Conservation (phyloP, 2,113 vertebrate genomes). For the Myotis davidii region DNA sequence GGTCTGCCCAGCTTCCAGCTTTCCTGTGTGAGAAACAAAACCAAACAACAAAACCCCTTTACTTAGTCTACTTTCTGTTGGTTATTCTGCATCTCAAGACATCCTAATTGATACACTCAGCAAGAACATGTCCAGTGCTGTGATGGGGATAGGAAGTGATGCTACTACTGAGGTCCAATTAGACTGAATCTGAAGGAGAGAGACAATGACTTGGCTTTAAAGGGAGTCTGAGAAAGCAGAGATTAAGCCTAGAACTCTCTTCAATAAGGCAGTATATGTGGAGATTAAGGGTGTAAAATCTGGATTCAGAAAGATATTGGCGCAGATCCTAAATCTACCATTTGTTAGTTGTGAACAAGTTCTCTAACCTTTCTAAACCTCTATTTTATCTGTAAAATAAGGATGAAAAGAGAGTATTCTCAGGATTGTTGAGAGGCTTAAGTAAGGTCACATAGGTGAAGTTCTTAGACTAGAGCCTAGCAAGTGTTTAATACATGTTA, state of each 20-base stretch:
- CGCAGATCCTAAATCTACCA: background rate
- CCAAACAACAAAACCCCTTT: background rate
- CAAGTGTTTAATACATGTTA: background rate
- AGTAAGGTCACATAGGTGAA: background rate
- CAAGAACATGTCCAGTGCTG: background rate
- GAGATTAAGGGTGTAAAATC: background rate
- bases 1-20: background rate
- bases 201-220: background rate
- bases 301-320: constrained; percentile 5
- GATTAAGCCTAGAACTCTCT: background rate
- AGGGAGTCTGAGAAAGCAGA: background rate
- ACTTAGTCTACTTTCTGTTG: background rate
- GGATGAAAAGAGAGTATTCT: background rate
- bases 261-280: background rate
- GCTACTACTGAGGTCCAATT: background rate
- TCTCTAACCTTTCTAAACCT: background rate
- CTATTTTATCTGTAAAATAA: background rate
- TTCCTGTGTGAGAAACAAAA: background rate
- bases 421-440: background rate
- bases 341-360: constrained; percentile 20
- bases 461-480: background rate
- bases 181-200: background rate
- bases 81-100: background rate
- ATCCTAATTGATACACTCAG: background rate
- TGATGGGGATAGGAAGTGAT: background rate